Conservation (phyloP, 2,113 vertebrate species). For the Arizona elegans region DNA sequence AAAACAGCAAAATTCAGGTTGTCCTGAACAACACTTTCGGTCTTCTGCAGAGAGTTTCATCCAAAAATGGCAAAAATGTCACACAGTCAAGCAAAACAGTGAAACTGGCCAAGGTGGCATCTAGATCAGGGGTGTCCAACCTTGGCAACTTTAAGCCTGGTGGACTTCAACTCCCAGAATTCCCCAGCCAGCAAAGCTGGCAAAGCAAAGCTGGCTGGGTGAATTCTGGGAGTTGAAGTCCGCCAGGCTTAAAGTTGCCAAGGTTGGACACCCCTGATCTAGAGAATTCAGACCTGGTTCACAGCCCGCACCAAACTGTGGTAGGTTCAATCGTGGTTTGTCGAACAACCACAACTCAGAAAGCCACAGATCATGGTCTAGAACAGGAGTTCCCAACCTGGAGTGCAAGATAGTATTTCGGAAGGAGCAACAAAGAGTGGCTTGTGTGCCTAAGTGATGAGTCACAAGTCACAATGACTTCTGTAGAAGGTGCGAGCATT, state of each 20-base stretch:
- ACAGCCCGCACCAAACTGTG: background rate
- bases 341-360: background rate
- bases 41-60: background rate
- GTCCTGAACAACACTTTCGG: constrained; percentile 27
- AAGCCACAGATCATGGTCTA: background rate
- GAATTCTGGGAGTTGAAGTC: too few relatives aligned
- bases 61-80: too few relatives aligned
- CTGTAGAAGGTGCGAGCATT: too few relatives aligned
- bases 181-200: too few relatives aligned
- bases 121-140: background rate
- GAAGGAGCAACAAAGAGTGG: background rate
- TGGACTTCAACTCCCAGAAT: too few relatives aligned
- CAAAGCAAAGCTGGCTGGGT: too few relatives aligned
- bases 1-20: constrained; percentile 35
- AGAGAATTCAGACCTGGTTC: background rate
- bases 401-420: background rate
- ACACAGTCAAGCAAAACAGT: background rate
- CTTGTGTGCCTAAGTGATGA: background rate
- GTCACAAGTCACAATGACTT: too few relatives aligned
- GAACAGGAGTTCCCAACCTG: too few relatives aligned
- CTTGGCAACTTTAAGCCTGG: too few relatives aligned
- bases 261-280: too few relatives aligned
- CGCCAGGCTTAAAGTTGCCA: too few relatives aligned
- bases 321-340: background rate
- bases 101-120: background rate